Evolutionary conservation across 2,113 vertebrate species (phyloP).

Genomic region (Sylvicapra grimmia): DNA sequence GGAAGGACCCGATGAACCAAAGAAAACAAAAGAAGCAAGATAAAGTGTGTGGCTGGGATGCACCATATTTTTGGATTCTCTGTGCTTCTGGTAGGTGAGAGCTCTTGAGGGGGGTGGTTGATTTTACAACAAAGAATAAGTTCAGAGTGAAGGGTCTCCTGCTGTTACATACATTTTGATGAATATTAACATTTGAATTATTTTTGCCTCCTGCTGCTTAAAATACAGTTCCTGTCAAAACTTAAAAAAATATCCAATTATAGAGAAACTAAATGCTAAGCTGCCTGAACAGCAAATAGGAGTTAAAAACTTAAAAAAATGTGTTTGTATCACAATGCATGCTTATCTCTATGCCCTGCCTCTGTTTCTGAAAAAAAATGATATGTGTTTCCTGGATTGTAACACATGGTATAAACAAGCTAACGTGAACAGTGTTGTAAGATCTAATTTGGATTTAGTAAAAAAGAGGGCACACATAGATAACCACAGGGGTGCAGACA

Average conservation of each 20-base stretch:
- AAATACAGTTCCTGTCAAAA: slow-evolving; percentile 31
- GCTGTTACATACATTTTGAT: slow-evolving; percentile 2
- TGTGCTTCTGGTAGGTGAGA: neutral
- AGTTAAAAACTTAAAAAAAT: neutral
- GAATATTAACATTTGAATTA: slow-evolving; percentile 34
- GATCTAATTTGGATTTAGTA: neutral
- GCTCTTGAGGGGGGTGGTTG: neutral
- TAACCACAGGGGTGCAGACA: neutral
- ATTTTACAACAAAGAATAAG: neutral
- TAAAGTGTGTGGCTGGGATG: neutral
- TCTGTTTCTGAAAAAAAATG: slow-evolving; percentile 9
- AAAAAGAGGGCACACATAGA: neutral
- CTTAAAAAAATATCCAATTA: slow-evolving; percentile 24
- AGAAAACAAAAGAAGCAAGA: neutral
- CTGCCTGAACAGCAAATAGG: neutral
- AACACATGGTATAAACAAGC: neutral
- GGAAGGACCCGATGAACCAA: neutral
- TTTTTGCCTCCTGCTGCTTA: slow-evolving; percentile 40
- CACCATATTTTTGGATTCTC: neutral
- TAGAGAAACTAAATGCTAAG: slow-evolving; percentile 33
- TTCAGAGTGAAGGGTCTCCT: slow-evolving; percentile 20
- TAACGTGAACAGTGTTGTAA: neutral
- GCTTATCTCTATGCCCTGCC: neutral
- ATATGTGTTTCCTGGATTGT: neutral
- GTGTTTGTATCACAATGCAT: neutral